Base-by-base conservation (phyloP, 2,113 vertebrate species). In the Myrmecophaga tridactyla region DNA sequence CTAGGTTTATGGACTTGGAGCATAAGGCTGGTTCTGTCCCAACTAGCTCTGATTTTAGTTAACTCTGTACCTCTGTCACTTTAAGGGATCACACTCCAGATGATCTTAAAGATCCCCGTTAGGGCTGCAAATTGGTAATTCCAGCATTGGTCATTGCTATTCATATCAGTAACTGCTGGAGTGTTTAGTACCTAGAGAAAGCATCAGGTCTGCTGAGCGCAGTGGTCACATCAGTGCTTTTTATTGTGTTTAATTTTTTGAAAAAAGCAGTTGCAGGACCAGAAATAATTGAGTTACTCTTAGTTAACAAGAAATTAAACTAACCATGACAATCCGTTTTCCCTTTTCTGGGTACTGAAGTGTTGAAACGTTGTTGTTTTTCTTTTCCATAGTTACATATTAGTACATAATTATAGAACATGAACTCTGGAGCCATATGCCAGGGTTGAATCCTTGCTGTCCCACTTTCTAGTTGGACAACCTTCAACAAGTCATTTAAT, bases 111-210 rank as follows among this genome's bases (percentile, higher is more conserved):
- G 73, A 60, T 11, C 29, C 34, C 65, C 27, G 34, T 75, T 70
- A 7, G 31, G 43, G 7, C 78, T 25, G 36, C 77, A 67, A 62
- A 12, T 48, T 56, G 3, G 4, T 60, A 67, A 2, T 81, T 34
- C 12, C 25, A 7, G n/a, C 46, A 1, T 7, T 4, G 13, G 23
- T 69, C 77, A 13, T 15, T 6, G 78, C 14, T 7, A 0, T 67
- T 48, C 34, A 4, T 3, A 0, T 7, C 51, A 92, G 51, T 39
- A 34, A 18, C n/a, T n/a, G 67, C 18, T 29, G 3, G 12, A 4
- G 3, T 1, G 1, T 53, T 72, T 9, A 27, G n/a, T 1, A 9
- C 34, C 63, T 65, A 14, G 1, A 25, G 95, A 18, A 56, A 27
- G 25, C 53, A 0, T 25, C 31, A 1, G 21, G 43, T 20, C n/a